Evolutionary conservation across 2,888 invertebrate genomes (phyloP).

Genomic region (Branchellion lobata): DNA sequence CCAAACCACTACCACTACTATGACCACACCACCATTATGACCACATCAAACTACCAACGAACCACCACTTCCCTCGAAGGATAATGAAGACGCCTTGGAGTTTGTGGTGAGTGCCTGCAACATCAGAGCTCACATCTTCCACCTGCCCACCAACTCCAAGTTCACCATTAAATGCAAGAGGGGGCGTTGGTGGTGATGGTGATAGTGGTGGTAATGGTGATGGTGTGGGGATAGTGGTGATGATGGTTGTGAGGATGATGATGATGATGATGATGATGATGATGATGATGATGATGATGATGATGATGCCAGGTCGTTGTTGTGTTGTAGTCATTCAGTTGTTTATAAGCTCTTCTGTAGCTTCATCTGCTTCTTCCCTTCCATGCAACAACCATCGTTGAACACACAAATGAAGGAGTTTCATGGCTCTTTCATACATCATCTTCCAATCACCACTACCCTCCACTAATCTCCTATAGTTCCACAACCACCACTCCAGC

Average conservation of each 20-base stretch:
- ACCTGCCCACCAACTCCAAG: conserved; percentile 79
- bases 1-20: too few relatives aligned
- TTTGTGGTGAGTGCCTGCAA: conserved; percentile 95
- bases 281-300: conserved; percentile 51
- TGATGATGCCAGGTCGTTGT: conserved; percentile 44
- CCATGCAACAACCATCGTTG: too few relatives aligned
- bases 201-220: too few relatives aligned
- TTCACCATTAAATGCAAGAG: conserved; percentile 89
- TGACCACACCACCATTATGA: too few relatives aligned
- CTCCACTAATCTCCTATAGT: too few relatives aligned
- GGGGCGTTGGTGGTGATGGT: background rate
- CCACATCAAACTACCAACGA: too few relatives aligned
- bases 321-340: background rate
- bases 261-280: conserved; percentile 48
- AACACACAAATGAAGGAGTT: too few relatives aligned
- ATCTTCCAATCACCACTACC: too few relatives aligned
- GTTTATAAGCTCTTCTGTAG: background rate
- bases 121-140: conserved; percentile 84
- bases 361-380: too few relatives aligned
- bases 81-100: conserved; percentile 87
- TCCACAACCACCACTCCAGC: conserved; percentile 64
- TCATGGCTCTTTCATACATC: too few relatives aligned
- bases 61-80: too few relatives aligned
- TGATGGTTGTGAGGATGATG: conserved; percentile 17
- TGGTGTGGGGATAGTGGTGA: too few relatives aligned